Evolutionary conservation across 2,888 invertebrate genomes (phyloP), one percentile per base, ranked within the genome.

Genomic region (Conops quadrifasciatus): DNA sequence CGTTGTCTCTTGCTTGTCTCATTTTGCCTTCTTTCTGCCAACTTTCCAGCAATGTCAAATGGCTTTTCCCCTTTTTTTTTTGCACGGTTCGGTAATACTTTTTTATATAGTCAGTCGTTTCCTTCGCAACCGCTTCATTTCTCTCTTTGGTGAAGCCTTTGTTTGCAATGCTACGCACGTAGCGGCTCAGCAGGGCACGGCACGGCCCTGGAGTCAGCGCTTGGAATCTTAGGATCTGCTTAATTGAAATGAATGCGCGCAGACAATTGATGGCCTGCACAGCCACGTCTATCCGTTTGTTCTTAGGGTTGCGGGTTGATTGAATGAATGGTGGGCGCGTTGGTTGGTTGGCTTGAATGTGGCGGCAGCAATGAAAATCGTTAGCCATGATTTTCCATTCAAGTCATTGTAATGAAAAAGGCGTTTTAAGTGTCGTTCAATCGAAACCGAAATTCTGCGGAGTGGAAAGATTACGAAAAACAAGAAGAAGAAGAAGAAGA

Each of bases 191-290:
- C n/a, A 43, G n/a, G n/a, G n/a, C n/a, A 1, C 24, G n/a, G 19
- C 58, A 15, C 30, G 21, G 19, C 16, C n/a, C n/a, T 36, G 28
- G 64, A 9, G 21, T n/a, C 19, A 3, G 47, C 60, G 49, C 65
- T 64, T 64, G 15, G 13, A 53, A 7, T 36, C 36, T 36, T 36
- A 63, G 70, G 70, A 70, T 70, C 64, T 70, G 30, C 58, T 53
- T 65, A 70, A 70, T 70, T 70, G 70, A 70, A 65, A 70, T 65
- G 64, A 70, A 65, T 70, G 65, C 65, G 58, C 26, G 16, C 28
- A 45, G 49, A 47, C 47, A 43, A 58, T 15, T 28, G 58, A 58
- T 58, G 58, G 36, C 7, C 7, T 53, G 53, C n/a, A n/a, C n/a
- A 21, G 19, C 9, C 19, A 7, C n/a, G 19, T 53, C 21, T 53